Evolutionary conservation across 2,113 vertebrate genomes (phyloP), one percentile per base, ranked within the genome.

Genomic region (Tichodroma muraria): DNA sequence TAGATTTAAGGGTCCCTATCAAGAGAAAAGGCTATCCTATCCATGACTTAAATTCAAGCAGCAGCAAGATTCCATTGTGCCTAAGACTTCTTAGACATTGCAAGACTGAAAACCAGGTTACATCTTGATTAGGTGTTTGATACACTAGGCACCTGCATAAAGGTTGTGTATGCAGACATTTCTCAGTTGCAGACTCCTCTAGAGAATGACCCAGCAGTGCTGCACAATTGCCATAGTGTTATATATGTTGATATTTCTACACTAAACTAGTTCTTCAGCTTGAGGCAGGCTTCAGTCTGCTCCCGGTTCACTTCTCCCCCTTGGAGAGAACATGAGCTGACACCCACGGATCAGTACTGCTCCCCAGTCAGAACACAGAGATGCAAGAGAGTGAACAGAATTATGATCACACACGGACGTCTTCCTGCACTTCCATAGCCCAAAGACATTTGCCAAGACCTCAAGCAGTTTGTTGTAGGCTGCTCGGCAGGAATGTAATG

Each of bases 391-490:
- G 20, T 6, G 8, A 83, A 24, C 7, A 37, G 8, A 31, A 23
- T 30, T 19, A 1, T 24, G n/a, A 11, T 47, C 18, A 16, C 31
- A 45, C 1, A 8, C 0, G 0, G 27, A 31, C 9, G 9, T 33
- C 30, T 44, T 59, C 30, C 45, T 73, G 13, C 37, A 38, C 42
- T 33, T 53, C 7, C 2, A 3, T 72, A 56, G 5, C 7, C 40
- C 4, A 5, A 37, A 76, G 22, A 31, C 5, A 14, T 65, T 45
- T 83, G 24, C n/a, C 12, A 13, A 27, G 35, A 31, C 47, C 11
- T 91, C 37, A 52, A 19, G 27, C 9, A 35, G 13, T 35, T 38
- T 56, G 5, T 20, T 33, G 16, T 21, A 60, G 30, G 18, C 19
- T 40, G 16, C 19, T 79, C 37, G 85, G 38, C 11, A 45, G 65